Base-by-base conservation (phyloP, 2,113 vertebrate species). In the Erinaceus europaeus region DNA sequence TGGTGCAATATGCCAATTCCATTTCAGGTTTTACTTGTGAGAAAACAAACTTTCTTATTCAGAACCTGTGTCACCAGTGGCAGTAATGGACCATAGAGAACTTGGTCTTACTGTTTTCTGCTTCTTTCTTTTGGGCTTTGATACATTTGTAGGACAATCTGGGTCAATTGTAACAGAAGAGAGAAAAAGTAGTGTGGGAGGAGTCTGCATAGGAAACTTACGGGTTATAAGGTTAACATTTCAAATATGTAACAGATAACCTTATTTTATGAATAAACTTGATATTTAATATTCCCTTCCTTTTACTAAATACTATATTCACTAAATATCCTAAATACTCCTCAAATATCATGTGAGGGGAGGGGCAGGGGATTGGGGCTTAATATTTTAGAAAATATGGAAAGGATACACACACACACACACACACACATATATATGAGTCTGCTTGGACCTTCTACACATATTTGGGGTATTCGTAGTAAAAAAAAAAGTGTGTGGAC, bases 181-280 rank as follows among this genome's bases (percentile, higher is more conserved):
- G 36, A 27, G 34, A 81, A 69, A 74, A 72, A 85, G 75, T 72
- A 14, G 77, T 27, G 77, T 87, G 71, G 69, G 61, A 84, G 64
- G 50, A 61, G 2, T 50, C 18, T 61, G 20, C 29, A n/a, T 50
- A 71, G n/a, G 53, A 90, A 82, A 81, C 44, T 73, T 29, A 11
- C 44, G 38, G 32, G 4, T 42, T 88, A 15, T 83, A 83, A 88
- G 25, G 57, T 61, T 72, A 83, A 90, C 17, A 74, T 79, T 92
- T 40, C 71, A 79, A 79, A 83, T 75, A 64, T 68, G 14, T 25
- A 72, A 23, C n/a, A 62, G 74, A 90, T 10, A n/a, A n/a, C n/a
- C n/a, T n/a, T n/a, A n/a, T n/a, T n/a, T n/a, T n/a, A n/a, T n/a
- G n/a, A n/a, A 71, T 75, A 67, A 34, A 13, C 29, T 71, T 69